Evolutionary conservation across 2,888 invertebrate species (phyloP), one percentile per base, ranked within the genome.

Genomic region (Hemaris fuciformis): DNA sequence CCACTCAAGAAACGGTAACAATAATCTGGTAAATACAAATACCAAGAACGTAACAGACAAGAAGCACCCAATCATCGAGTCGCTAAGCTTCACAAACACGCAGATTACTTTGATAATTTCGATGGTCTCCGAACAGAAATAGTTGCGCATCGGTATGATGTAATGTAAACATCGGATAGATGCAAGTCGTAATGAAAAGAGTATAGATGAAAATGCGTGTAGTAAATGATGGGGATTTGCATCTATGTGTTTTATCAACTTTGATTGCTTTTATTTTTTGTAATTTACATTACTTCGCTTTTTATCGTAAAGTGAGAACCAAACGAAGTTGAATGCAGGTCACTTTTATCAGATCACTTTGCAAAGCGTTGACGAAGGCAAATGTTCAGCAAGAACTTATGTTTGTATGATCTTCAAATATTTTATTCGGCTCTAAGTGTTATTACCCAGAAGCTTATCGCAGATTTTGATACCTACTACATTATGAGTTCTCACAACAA

Each of bases 191-290:
- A 73, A 69, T 66, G 66, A 71, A 81, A 81, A 80, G 66, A 72
- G 80, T 79, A 66, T 74, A 63, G 72, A 85, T 88, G 88, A n/a
- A 89, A 87, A 83, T 83, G 85, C 85, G 84, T 88, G 85, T 84
- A 83, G 84, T 73, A 83, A 86, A 85, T 84, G 80, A 88, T 83
- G 81, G 82, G 85, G 82, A 84, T 84, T 86, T 82, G 80, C 83
- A 78, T 82, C 83, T 76, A 74, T 77, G 74, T 71, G 66, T 38
- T 60, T 25, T 48, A n/a, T 59, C 22, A 53, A 27, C 15, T 15
- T 18, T 27, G 18, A 53, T 57, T 57, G 20, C 38, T 57, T 63
- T 38, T 38, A 38, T 10, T 38, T 68, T 72, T 71, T 71, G 67
- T 66, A 58, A 53, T 53, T 53, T 27, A 53, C 53, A 53, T 53